These are phyloP conservation scores for Astyanax mexicanus DNA, from an alignment of 2,797 vertebrate genomes.

Conservation along the genomic window DNA sequence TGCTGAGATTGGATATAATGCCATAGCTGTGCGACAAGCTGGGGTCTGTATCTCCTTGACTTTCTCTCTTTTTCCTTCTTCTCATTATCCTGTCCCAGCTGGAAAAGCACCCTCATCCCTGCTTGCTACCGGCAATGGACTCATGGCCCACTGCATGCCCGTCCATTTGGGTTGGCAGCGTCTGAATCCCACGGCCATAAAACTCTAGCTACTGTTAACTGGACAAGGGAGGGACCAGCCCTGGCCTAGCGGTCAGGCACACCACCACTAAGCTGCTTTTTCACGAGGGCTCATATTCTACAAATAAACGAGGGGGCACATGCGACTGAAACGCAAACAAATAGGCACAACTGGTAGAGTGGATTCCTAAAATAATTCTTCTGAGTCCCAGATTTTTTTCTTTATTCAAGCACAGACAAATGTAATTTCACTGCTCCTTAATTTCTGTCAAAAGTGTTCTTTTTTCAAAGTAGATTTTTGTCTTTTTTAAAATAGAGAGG, in stretches of 20 bases:
- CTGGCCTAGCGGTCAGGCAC: constrained; percentile 43
- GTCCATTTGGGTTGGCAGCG: constrained; percentile 73
- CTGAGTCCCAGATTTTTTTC: constrained; percentile 26
- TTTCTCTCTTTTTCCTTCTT: constrained; percentile 52
- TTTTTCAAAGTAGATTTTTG: too few relatives aligned
- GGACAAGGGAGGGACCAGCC: constrained; percentile 46
- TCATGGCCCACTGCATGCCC: constrained; percentile 58
- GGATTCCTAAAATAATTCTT: neutral
- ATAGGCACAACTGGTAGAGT: constrained; percentile 42
- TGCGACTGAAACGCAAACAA: neutral
- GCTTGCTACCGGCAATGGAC: constrained; percentile 15
- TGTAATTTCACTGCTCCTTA: constrained; percentile 18
- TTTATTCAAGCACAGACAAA: constrained; percentile 18
- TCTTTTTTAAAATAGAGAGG: too few relatives aligned
- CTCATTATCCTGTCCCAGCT: neutral
- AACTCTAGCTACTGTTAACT: constrained; percentile 65
- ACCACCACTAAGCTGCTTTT: constrained; percentile 38
- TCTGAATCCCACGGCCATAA: constrained; percentile 62
- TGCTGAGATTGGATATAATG: constrained; percentile 70
- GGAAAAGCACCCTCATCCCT: constrained; percentile 36
- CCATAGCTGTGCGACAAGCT: constrained; percentile 70
- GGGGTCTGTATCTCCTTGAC: constrained; percentile 56
- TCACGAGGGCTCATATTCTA: constrained; percentile 21
- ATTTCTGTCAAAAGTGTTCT: constrained; percentile 5
- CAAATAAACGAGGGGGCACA: constrained; percentile 21